Conservation (phyloP, 2,797 vertebrate species). For the Paedocypris micromegethes region DNA sequence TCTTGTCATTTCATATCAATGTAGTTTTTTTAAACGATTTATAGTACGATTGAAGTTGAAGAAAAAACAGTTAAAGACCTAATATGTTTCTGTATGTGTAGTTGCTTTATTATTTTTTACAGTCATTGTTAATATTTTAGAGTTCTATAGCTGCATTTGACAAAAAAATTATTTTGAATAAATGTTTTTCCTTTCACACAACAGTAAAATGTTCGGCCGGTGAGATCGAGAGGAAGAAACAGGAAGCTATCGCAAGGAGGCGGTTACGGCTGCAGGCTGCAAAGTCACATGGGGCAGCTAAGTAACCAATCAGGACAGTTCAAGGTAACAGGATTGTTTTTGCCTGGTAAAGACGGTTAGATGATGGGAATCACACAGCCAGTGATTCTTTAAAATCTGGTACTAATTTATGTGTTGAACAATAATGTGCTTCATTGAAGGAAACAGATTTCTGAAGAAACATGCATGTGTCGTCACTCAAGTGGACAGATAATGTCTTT, state of each 20-base stretch:
- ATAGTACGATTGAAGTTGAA: too few relatives aligned
- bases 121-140: too few relatives aligned
- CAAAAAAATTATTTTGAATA: constrained; percentile 57
- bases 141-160: too few relatives aligned
- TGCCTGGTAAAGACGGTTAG: constrained; percentile 4
- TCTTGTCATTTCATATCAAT: too few relatives aligned
- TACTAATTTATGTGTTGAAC: constrained; percentile 20
- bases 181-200: constrained; percentile 67
- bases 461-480: constrained; percentile 16
- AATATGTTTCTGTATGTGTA: too few relatives aligned
- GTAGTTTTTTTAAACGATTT: too few relatives aligned
- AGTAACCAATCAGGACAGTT: constrained; percentile 27
- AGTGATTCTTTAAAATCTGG: background rate
- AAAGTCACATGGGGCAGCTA: constrained; percentile 56
- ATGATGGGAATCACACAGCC: constrained; percentile 4
- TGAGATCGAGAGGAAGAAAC: constrained; percentile 89
- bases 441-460: constrained; percentile 13
- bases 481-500: background rate
- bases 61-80: too few relatives aligned
- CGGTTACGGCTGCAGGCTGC: constrained; percentile 67
- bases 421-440: constrained; percentile 22
- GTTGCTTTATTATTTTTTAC: too few relatives aligned
- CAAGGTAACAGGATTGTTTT: background rate
- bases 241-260: constrained; percentile 84
- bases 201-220: constrained; percentile 76